Percentiles rank a stretch among this genome's conserved stretches.
phyloP scores from a whole-genome alignment of 2,797 vertebrate genomes.

The Myiotriccus ornatus region DNA sequence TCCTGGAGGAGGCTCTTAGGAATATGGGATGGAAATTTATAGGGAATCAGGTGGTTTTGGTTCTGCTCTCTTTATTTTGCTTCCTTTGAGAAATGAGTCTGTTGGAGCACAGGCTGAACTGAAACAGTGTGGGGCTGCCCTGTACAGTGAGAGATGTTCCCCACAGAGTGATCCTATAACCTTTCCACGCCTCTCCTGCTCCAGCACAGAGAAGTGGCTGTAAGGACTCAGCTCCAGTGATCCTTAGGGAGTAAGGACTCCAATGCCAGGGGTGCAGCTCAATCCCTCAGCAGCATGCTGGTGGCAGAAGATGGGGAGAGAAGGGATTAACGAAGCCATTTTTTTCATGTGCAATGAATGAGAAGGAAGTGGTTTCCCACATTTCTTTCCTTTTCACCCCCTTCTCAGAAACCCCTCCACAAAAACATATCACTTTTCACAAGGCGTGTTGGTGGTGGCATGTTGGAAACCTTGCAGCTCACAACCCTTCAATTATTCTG shows the following conservation, averaged over 20 bases:
- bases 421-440: accelerated
- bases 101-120: accelerated
- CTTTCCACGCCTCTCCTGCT: neutral
- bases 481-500: accelerated
- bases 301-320: accelerated
- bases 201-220: accelerated
- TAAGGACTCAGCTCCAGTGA: no score
- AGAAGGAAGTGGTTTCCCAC: neutral
- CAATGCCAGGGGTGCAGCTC: neutral
- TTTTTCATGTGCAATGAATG: neutral
- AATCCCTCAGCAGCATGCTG: neutral
- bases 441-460: accelerated
- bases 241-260: no score
- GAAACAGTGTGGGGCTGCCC: accelerated
- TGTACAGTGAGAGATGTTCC: accelerated
- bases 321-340: accelerated
- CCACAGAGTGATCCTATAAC: neutral
- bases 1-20: neutral
- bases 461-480: neutral
- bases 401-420: neutral
- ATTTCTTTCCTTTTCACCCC: accelerated
- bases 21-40: neutral
- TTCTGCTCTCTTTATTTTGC: neutral
- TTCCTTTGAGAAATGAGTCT: neutral
- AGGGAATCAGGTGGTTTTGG: neutral